Conservation (phyloP, 1,140 invertebrate species). For the Odontomachus brunneus region DNA sequence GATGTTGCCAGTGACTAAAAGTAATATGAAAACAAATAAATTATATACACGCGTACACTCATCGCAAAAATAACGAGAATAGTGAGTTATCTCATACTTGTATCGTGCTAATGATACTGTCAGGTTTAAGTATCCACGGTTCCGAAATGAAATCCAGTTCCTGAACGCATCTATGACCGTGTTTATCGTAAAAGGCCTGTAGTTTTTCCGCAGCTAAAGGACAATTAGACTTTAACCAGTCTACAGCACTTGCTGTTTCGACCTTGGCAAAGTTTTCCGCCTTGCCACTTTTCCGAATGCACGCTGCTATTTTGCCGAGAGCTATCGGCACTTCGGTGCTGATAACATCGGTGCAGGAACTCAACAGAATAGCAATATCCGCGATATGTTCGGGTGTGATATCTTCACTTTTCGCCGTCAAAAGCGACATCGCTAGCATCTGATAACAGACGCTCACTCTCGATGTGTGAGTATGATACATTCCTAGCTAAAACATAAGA, state of each 20-base stretch:
- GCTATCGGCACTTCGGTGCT: conserved; percentile 89
- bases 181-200: conserved; percentile 88
- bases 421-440: conserved; percentile 85
- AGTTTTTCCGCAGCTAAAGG: conserved; percentile 85
- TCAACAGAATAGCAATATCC: conserved; percentile 89
- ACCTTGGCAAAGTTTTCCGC: conserved; percentile 86
- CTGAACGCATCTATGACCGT: conserved; percentile 91
- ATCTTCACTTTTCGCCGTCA: conserved; percentile 85
- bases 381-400: conserved; percentile 87
- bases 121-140: conserved; percentile 89
- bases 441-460: conserved; percentile 85
- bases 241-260: conserved; percentile 84
- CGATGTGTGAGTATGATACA: conserved; percentile 82
- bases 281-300: conserved; percentile 84
- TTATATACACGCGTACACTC: neutral
- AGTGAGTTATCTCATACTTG: conserved; percentile 81
- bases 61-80: neutral
- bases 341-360: conserved; percentile 88
- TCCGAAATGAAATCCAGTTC: conserved; percentile 90
- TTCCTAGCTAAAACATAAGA: conserved; percentile 49
- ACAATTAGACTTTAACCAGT: conserved; percentile 87
- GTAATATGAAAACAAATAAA: neutral
- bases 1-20: conserved; percentile 25
- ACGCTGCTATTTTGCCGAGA: conserved; percentile 86
- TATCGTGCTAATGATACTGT: conserved; percentile 87